Base-by-base conservation (phyloP, 2,888 invertebrate species). In the Helicoverpa assulta region DNA sequence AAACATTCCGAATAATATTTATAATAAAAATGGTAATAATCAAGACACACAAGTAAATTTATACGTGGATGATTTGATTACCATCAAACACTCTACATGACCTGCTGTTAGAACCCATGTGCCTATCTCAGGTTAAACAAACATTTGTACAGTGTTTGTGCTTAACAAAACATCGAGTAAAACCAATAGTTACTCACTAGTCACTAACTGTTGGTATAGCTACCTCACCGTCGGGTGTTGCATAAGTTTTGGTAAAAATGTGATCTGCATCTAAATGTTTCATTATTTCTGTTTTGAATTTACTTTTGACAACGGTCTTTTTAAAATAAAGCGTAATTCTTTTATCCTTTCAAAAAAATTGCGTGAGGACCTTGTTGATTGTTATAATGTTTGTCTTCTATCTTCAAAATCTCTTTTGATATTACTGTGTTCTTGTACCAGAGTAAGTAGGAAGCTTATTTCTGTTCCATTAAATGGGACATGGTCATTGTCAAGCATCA, bases 101-200 rank as follows among this genome's bases (percentile, higher is more conserved):
- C 90, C 89, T 88, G 85, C 85, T 56, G 78, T 82, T 78, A 65
- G 61, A 76, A 61, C 58, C 72, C 83, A 78, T 77, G 66, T 80
- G 84, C 75, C 76, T 85, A 82, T 87, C 86, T 81, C 80, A 81
- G 86, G 87, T 89, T 88, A 89, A 83, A 84, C 85, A 84, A 92
- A 92, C 89, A 86, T 90, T 91, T 89, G 84, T 73, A 70, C 50
- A 86, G 86, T 82, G 62, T n/a, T n/a, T n/a, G 78, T 85, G 85
- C 88, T 86, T 87, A 88, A 82, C 84, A 88, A 88, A 90, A 91
- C 88, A 89, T 80, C 71, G 71, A 78, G 80, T 73, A 86, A 89
- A 90, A 90, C 88, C 90, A 92, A 92, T 86, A 90, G 82, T 92
- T 90, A 91, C 83, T 92, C 91, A 92, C 82, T 62, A 91, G 83